Percentiles rank a stretch among this genome's conserved stretches.
Conservation (phyloP, 2,888 invertebrate species). For the Microdon myrmicae region DNA sequence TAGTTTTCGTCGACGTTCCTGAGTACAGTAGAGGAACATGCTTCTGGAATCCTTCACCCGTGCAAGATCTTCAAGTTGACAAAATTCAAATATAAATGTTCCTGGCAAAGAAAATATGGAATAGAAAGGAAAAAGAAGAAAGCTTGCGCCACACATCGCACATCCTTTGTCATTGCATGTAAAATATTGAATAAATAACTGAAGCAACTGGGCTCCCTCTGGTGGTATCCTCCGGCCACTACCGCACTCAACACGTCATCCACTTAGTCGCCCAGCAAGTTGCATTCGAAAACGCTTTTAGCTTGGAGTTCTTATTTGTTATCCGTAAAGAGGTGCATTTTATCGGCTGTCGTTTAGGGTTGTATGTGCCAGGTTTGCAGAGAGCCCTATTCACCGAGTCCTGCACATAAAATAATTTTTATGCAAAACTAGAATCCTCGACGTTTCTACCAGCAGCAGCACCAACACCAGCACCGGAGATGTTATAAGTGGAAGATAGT, state of each 20-base stretch:
- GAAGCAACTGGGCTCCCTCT: neutral
- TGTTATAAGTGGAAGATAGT: neutral
- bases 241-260: neutral
- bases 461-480: neutral
- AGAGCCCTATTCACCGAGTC: conserved; percentile 21
- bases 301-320: conserved; percentile 11
- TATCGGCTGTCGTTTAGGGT: conserved; percentile 1
- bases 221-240: neutral
- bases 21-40: too few relatives aligned
- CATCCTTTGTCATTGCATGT: conserved; percentile 2
- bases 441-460: neutral
- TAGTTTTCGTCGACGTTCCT: too few relatives aligned
- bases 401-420: conserved; percentile 35
- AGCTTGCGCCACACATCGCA: neutral
- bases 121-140: too few relatives aligned
- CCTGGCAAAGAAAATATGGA: conserved; percentile 12
- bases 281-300: neutral
- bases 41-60: too few relatives aligned
- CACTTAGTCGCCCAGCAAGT: neutral
- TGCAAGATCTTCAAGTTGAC: conserved; percentile 24
- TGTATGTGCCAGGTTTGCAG: conserved; percentile 5
- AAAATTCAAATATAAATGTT: conserved; percentile 26
- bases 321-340: conserved; percentile 18
- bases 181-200: conserved; percentile 10
- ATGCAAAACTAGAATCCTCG: conserved; percentile 25